phyloP scores from a whole-genome alignment of 2,797 vertebrate genomes.

The Helicolenus hilgendorfi region DNA sequence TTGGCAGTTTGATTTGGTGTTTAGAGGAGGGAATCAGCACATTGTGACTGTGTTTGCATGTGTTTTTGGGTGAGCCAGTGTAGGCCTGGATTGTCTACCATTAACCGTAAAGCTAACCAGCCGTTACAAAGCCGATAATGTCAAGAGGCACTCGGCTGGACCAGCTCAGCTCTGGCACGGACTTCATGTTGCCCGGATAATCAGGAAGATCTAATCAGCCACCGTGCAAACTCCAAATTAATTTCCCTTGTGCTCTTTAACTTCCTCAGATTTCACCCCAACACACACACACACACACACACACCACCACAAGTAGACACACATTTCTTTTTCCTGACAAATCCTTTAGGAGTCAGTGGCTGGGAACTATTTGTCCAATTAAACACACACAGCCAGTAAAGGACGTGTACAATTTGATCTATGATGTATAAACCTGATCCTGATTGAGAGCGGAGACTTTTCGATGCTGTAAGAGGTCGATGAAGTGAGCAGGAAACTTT shows the following conservation, averaged over 20 bases:
- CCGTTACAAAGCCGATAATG: conserved; percentile 52
- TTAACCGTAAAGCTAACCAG: conserved; percentile 33
- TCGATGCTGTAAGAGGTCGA: neutral
- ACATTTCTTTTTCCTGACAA: neutral
- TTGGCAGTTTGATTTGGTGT: neutral
- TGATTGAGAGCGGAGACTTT: conserved; percentile 1
- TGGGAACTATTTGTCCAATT: neutral
- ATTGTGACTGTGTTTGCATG: neutral
- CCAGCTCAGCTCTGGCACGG: neutral
- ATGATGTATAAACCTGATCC: neutral
- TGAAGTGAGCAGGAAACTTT: neutral
- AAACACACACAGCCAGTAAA: neutral
- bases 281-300: too few relatives aligned
- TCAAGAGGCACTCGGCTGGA: conserved; percentile 31
- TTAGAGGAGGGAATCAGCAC: neutral
- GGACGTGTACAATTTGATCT: neutral
- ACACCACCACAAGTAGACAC: neutral
- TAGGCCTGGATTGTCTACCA: neutral
- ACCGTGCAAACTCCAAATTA: neutral
- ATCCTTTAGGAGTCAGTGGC: neutral
- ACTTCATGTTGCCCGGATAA: neutral
- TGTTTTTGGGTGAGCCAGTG: neutral
- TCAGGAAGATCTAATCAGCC: conserved; percentile 41
- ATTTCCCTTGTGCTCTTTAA: neutral
- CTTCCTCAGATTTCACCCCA: neutral